phyloP scores from a whole-genome alignment of 2,888 invertebrate species.

The Spisula subtruncata region DNA sequence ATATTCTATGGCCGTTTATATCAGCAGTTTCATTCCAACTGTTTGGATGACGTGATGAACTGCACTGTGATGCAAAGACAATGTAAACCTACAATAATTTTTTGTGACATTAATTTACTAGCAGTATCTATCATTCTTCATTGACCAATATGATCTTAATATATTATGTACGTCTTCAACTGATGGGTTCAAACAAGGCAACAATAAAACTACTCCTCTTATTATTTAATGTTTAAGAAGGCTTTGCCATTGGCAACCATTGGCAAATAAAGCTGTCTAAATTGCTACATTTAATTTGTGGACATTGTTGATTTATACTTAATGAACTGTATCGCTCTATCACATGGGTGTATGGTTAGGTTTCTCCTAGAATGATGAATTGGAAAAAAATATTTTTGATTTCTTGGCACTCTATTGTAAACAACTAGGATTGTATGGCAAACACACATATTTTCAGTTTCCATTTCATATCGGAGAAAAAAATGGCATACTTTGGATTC shows the following conservation, averaged over 20 bases:
- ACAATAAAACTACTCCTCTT: background rate
- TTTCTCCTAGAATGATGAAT: constrained; percentile 33
- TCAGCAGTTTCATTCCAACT: too few relatives aligned
- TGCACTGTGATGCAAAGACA: background rate
- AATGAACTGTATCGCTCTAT: background rate
- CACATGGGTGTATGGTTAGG: background rate
- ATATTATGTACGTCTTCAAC: background rate
- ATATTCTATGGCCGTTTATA: too few relatives aligned
- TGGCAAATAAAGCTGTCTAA: background rate
- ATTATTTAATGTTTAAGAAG: constrained; percentile 13
- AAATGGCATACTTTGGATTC: background rate
- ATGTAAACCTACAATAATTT: background rate
- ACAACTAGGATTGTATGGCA: constrained; percentile 10
- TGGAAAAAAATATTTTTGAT: constrained; percentile 35
- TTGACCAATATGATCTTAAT: background rate
- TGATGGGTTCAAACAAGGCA: background rate
- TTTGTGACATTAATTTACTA: background rate
- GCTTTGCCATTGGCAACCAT: background rate
- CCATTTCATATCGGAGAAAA: constrained; percentile 7
- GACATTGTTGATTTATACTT: constrained; percentile 20
- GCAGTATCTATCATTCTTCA: background rate
- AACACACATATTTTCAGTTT: constrained; percentile 33
- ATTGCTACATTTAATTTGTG: background rate
- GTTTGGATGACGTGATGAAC: too few relatives aligned
- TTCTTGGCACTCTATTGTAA: constrained; percentile 42